Conservation (phyloP, 2,113 vertebrate genomes). For the Albula glossodonta region DNA sequence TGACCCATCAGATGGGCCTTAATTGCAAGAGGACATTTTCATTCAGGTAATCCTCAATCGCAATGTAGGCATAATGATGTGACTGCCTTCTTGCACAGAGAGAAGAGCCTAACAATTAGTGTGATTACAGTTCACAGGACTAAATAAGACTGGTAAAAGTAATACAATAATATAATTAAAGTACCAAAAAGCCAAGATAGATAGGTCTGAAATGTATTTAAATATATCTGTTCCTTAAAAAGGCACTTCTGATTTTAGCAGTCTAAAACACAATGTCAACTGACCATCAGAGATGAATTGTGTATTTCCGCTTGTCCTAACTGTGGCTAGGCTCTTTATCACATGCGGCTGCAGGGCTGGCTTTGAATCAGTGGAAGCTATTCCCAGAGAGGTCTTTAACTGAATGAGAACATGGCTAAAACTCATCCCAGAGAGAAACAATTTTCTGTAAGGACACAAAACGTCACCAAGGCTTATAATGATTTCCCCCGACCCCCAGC, state of each 20-base stretch:
- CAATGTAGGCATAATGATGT: no score
- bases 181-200: no score
- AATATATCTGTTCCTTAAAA: no score
- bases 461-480: neutral
- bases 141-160: neutral
- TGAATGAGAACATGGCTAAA: neutral
- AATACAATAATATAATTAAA: no score
- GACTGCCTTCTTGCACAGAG: neutral
- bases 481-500: neutral
- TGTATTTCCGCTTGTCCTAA: neutral
- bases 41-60: neutral
- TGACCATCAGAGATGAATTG: neutral
- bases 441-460: neutral
- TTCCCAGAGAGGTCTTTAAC: neutral
- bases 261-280: neutral
- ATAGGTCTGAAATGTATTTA: no score
- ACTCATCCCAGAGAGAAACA: neutral
- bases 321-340: no score
- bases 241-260: neutral
- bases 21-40: no score
- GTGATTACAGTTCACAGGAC: neutral
- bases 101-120: neutral
- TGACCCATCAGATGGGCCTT: no score
- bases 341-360: no score
- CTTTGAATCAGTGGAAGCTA: no score